Base-by-base conservation (phyloP, 2,113 vertebrate genomes). In the Hemichromis elongatus region DNA sequence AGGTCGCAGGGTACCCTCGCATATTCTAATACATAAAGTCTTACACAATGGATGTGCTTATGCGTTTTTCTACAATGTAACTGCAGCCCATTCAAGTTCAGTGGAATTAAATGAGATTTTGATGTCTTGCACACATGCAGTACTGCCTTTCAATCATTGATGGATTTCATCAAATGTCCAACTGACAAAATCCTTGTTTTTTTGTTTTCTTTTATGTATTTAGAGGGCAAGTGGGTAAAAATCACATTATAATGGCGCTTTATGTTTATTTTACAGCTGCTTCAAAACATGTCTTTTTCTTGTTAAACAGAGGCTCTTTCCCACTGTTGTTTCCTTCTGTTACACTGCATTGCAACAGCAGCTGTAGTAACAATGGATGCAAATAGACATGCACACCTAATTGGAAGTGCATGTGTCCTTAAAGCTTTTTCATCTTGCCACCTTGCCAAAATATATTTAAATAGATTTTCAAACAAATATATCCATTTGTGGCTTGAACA, bases 231-330 rank as follows among this genome's bases (percentile, higher is more conserved):
- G 82, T 59, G 45, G 55, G 66, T 73, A 90, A 61, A 85, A 88
- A 88, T 82, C 54, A 75, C 37, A 77, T 86, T 73, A 86, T 79
- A 75, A 89, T 82, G 59, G 78, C 80, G 77, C 63, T 70, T 88
- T 82, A 83, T 85, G 89, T 93, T 94, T 80, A 90, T 94, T 95
- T 95, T 91, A 93, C 86, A 92, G 92, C 68, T 88, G 86, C 87
- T 77, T 90, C 30, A 56, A 85, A 91, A 92, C 83, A 79, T 79
- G 66, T 12, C 5, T 86, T 89, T 86, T 82, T 47, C 26, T 9
- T n/a, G 53, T 81, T 57, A 35, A 88, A 83, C 80, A 2, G 57
- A 70, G 53, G 81, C 91, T 80, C 61, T 75, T 77, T 37, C 16
- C 73, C 24, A 42, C 5, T 73, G 81, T 54, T 47, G 54, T 77